These are phyloP conservation scores for Ferrisia virgata DNA, from an alignment of 2,888 invertebrate species.

Conservation along the genomic window DNA sequence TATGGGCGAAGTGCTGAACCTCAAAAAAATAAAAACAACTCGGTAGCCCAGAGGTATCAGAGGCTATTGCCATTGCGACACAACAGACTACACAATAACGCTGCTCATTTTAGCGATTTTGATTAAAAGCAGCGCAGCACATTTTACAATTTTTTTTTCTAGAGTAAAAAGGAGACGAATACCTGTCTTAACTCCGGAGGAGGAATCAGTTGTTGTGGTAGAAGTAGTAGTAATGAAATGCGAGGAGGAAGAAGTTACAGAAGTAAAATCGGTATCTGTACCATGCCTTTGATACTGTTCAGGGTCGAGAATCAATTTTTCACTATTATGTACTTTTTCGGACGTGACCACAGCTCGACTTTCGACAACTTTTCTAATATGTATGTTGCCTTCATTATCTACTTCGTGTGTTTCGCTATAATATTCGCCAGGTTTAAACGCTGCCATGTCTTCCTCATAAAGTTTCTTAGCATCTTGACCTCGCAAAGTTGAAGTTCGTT, in stretches of 20 bases:
- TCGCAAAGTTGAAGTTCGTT: conserved; percentile 55
- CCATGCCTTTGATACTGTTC: neutral
- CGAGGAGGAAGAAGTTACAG: neutral
- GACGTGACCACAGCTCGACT: conserved; percentile 55
- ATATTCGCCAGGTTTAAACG: conserved; percentile 58
- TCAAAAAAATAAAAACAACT: neutral
- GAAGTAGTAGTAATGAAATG: neutral
- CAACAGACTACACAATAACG: neutral
- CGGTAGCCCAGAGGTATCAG: neutral
- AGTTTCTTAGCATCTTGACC: conserved; percentile 58
- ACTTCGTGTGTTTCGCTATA: conserved; percentile 55
- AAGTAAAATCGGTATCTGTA: neutral
- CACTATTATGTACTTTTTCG: conserved; percentile 48
- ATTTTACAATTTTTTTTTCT: neutral
- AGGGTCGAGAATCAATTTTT: neutral
- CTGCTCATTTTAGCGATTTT: neutral
- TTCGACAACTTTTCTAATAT: conserved; percentile 57
- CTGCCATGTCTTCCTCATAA: conserved; percentile 56
- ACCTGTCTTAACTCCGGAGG: neutral
- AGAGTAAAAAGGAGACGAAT: neutral
- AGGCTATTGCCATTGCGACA: neutral
- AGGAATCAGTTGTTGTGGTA: neutral
- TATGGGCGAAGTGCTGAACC: neutral
- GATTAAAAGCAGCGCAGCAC: neutral
- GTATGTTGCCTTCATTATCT: conserved; percentile 59